Evolutionary conservation across 2,888 invertebrate species (phyloP), one percentile per base, ranked within the genome.

Genomic region (Molanna angustata): DNA sequence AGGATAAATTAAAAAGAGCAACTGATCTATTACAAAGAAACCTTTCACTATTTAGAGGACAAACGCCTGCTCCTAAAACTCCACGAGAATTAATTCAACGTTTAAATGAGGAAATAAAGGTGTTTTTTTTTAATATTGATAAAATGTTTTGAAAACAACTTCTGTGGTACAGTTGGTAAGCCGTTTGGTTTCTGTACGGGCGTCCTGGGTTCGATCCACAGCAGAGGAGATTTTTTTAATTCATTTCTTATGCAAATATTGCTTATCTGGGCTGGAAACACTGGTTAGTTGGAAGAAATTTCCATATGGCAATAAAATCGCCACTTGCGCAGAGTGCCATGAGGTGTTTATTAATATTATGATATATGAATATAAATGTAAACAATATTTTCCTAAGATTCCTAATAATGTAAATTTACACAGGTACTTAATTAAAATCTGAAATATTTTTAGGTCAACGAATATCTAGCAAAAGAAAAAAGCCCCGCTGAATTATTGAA

Each of bases 381-480:
- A 4, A 33, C 49, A 54, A 60, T 58, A 50, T 51, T 59, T 27
- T 53, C 14, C n/a, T n/a, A n/a, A n/a, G n/a, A n/a, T n/a, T n/a
- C n/a, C n/a, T n/a, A n/a, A n/a, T n/a, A n/a, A n/a, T n/a, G n/a
- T n/a, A n/a, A n/a, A n/a, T n/a, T n/a, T n/a, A n/a, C n/a, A n/a
- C n/a, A n/a, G n/a, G n/a, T n/a, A n/a, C n/a, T n/a, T n/a, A n/a
- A n/a, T n/a, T n/a, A n/a, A n/a, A n/a, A n/a, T n/a, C n/a, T n/a
- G n/a, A n/a, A n/a, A 22, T 37, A 44, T 45, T 41, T 44, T 39
- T 52, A 76, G 70, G 80, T 88, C 32, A 86, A 88, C 65, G 78
- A 75, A 54, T 90, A 88, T 68, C 76, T 93, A 56, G 84, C 84
- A 1, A 85, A 85, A 58, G 90, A 90, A 64, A 89, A 91, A 65